Evolutionary conservation across 2,113 vertebrate species (phyloP).

Genomic region (Hippocampus mohnikei): DNA sequence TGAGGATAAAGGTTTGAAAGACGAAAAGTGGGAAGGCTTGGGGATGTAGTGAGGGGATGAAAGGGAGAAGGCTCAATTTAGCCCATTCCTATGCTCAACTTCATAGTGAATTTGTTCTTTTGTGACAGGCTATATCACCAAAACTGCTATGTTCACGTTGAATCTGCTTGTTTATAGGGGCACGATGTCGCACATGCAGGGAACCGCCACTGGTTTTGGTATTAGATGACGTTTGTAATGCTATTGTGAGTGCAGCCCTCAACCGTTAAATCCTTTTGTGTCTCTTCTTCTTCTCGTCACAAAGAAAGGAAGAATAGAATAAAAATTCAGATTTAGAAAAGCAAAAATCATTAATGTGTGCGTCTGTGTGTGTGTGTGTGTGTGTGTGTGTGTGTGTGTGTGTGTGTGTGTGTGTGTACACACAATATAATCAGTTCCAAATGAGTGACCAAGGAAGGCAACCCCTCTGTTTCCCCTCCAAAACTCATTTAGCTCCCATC

Average conservation of each 20-base stretch:
- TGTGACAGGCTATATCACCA: no score
- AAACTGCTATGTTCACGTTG: no score
- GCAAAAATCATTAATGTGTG: background rate
- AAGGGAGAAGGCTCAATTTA: no score
- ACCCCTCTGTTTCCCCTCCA: conserved; percentile 16
- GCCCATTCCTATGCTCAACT: no score
- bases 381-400: conserved; percentile 5
- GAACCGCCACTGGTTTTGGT: background rate
- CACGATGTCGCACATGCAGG: no score
- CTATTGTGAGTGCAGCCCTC: conserved; percentile 11
- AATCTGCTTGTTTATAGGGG: no score
- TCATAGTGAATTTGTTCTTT: no score
- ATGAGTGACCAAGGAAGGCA: conserved; percentile 49
- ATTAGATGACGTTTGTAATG: background rate
- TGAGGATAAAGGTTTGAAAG: no score
- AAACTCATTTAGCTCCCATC: conserved; percentile 30
- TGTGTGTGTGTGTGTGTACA: conserved; percentile 18
- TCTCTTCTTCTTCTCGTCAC: conserved; percentile 7
- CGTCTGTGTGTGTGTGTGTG: conserved; percentile 9
- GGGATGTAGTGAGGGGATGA: no score
- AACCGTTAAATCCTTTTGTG: conserved; percentile 1
- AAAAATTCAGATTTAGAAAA: conserved; percentile 11
- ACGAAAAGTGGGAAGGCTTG: no score
- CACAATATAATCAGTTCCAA: conserved; percentile 59
- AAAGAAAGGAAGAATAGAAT: background rate